Conservation (phyloP, 2,113 vertebrate genomes). For the Peucedramus taeniatus region DNA sequence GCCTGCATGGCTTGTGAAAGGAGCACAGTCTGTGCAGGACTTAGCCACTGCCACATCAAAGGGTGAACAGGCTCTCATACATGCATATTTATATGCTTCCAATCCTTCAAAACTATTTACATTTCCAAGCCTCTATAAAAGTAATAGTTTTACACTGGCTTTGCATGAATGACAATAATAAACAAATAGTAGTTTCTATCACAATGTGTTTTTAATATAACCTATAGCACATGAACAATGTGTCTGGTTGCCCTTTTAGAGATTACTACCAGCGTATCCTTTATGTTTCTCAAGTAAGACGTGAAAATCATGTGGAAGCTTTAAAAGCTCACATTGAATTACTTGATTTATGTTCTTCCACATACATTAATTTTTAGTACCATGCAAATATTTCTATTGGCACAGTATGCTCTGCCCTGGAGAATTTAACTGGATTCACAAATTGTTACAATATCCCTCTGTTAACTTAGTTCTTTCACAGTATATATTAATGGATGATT, state of each 20-base stretch:
- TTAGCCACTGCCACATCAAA: not conserved
- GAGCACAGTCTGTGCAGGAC: not conserved
- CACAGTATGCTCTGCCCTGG: not conserved
- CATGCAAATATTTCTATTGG: slow-evolving; percentile 33
- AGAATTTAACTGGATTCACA: slow-evolving; percentile 9
- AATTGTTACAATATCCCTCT: not conserved
- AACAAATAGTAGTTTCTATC: not conserved
- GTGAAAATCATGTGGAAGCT: not conserved
- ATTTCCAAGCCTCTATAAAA: not conserved
- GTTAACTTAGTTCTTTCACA: not conserved
- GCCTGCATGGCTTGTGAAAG: not conserved
- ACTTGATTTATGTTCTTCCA: not conserved
- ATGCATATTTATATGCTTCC: not conserved
- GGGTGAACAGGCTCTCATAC: not conserved
- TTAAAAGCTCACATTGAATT: slow-evolving; percentile 4
- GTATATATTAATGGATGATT: not conserved
- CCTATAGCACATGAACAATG: not conserved
- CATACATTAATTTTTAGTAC: slow-evolving; percentile 25
- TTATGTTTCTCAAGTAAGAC: not conserved
- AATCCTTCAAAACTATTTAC: not conserved
- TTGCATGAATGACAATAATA: not conserved
- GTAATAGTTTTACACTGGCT: not conserved
- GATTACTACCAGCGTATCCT: not conserved
- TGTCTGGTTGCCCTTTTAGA: not conserved
- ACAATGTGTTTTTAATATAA: not conserved